Conservation (phyloP, 2,888 invertebrate species). For the Tribolium freemani region DNA sequence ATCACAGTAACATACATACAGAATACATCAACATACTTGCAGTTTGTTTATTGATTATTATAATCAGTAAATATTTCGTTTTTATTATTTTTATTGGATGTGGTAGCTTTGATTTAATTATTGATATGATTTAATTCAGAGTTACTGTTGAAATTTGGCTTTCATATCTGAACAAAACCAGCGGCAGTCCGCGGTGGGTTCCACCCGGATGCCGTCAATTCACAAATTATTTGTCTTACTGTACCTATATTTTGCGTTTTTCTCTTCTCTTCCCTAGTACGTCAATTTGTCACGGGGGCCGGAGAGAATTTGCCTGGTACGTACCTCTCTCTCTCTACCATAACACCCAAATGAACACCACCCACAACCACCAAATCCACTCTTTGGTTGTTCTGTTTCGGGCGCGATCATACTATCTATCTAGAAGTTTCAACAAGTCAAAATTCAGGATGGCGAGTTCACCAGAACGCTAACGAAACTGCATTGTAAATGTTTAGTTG, state of each 20-base stretch:
- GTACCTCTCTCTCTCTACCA: slow-evolving; percentile 67
- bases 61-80: slow-evolving; percentile 64
- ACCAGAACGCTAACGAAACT: slow-evolving; percentile 34
- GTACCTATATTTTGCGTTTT: slow-evolving; percentile 70
- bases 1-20: slow-evolving; percentile 68
- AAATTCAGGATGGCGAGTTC: neutral
- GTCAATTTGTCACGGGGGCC: slow-evolving; percentile 71
- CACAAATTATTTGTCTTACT: slow-evolving; percentile 66
- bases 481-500: slow-evolving; percentile 44
- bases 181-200: slow-evolving; percentile 46
- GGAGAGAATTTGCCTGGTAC: slow-evolving; percentile 70
- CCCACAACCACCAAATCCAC: slow-evolving; percentile 65
- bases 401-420: slow-evolving; percentile 50
- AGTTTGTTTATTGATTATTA: slow-evolving; percentile 63
- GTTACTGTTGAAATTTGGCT: slow-evolving; percentile 65
- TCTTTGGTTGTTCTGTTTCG: slow-evolving; percentile 68
- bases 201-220: slow-evolving; percentile 46
- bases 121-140: slow-evolving; percentile 61
- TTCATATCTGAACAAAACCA: slow-evolving; percentile 51
- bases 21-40: slow-evolving; percentile 67
- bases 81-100: slow-evolving; percentile 66
- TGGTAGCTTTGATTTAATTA: slow-evolving; percentile 66
- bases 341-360: slow-evolving; percentile 67
- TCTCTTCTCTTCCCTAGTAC: slow-evolving; percentile 70
- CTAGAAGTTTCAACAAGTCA: slow-evolving; percentile 16